These are phyloP conservation scores for Heliornis fulica DNA, from an alignment of 2,113 vertebrate species.

Conservation along the genomic window DNA sequence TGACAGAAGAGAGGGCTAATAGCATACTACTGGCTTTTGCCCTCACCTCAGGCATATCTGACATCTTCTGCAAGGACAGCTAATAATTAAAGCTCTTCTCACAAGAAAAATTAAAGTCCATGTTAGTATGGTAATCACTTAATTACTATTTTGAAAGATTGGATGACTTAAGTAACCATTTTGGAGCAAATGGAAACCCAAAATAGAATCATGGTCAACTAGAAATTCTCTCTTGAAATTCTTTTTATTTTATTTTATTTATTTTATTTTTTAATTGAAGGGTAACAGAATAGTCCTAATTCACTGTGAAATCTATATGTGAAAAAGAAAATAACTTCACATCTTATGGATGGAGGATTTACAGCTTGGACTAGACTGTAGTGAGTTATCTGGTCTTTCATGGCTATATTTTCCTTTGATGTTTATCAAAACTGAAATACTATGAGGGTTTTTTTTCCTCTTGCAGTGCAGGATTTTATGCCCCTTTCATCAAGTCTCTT, in stretches of 20 bases:
- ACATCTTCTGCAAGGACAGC: background rate
- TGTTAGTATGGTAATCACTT: background rate
- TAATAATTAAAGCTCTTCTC: background rate
- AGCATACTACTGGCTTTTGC: background rate
- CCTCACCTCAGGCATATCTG: background rate
- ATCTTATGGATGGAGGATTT: background rate
- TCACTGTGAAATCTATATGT: background rate
- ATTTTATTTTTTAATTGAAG: background rate
- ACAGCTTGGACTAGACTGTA: background rate
- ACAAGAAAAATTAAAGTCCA: background rate
- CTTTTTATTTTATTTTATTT: background rate
- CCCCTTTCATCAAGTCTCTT: background rate
- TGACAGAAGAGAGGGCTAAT: background rate
- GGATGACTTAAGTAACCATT: background rate
- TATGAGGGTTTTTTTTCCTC: background rate
- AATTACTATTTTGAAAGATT: background rate
- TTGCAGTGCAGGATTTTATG: background rate
- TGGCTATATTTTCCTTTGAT: background rate
- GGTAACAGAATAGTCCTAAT: background rate
- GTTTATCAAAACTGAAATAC: background rate
- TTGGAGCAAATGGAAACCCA: background rate
- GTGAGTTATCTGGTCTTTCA: background rate
- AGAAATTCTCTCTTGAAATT: background rate
- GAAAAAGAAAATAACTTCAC: background rate
- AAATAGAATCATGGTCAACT: background rate